These are phyloP conservation scores for Scopus umbretta DNA, from an alignment of 2,113 vertebrate genomes.

Conservation along the genomic window DNA sequence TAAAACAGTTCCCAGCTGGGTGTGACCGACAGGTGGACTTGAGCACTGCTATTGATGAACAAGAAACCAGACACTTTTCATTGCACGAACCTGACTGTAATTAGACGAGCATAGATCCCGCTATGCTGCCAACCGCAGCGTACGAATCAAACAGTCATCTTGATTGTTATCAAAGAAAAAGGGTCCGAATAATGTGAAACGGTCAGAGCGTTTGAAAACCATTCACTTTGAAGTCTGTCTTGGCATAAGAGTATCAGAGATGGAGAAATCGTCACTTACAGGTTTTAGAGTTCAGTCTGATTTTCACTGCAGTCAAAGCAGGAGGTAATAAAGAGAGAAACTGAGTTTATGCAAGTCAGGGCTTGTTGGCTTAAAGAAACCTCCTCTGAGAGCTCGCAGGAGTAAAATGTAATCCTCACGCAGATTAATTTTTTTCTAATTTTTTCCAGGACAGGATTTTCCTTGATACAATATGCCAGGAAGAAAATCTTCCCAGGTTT, in stretches of 20 bases:
- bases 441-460: conserved; percentile 28
- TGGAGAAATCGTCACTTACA: neutral
- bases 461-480: conserved; percentile 58
- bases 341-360: neutral
- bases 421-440: neutral
- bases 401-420: neutral
- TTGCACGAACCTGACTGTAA: too few species aligned
- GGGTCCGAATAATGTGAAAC: too few species aligned
- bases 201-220: neutral
- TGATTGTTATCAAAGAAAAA: too few species aligned
- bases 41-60: too few species aligned
- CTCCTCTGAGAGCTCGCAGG: neutral
- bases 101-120: neutral
- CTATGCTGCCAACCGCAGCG: too few species aligned
- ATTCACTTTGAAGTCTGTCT: neutral
- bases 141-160: accelerated
- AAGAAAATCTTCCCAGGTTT: neutral
- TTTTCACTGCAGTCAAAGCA: neutral
- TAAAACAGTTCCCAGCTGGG: neutral
- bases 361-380: neutral
- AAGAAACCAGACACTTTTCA: accelerated
- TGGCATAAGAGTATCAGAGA: too few species aligned
- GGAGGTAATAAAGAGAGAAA: neutral
- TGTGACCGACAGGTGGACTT: too few species aligned
- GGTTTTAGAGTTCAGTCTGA: neutral